A percentile compares a stretch with the other conserved stretches of the same genome.
Evolutionary conservation across 2,888 invertebrate species (phyloP).

Genomic region (Agrochola macilenta): DNA sequence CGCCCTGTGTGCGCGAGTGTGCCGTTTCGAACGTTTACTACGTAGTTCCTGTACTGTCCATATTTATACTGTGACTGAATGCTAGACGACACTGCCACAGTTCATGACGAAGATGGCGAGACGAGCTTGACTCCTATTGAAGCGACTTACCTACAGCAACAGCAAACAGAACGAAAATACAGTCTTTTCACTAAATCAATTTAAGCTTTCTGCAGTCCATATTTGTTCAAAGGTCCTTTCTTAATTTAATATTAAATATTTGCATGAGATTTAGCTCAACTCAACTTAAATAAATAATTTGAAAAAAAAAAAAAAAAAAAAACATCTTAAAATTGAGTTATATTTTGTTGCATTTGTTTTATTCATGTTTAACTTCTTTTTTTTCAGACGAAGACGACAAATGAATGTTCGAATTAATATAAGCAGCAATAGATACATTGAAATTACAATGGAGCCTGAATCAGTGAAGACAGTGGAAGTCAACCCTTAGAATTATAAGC

Average conservation of each 20-base stretch:
- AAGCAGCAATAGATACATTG: slow-evolving; percentile 71
- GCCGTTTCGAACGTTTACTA: too few relatives aligned
- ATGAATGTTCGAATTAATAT: slow-evolving; percentile 75
- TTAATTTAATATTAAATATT: background rate
- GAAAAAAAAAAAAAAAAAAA: too few relatives aligned
- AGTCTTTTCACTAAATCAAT: background rate
- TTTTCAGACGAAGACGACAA: slow-evolving; percentile 72
- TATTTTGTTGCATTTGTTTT: background rate
- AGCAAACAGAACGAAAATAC: background rate
- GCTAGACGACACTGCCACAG: background rate
- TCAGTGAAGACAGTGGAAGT: slow-evolving; percentile 87
- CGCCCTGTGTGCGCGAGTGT: too few relatives aligned
- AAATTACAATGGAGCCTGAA: slow-evolving; percentile 80
- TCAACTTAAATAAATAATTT: too few relatives aligned
- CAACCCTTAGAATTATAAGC: slow-evolving; percentile 68
- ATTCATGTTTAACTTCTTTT: background rate
- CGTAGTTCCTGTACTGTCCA: too few relatives aligned
- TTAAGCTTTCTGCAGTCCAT: background rate
- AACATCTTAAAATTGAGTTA: background rate
- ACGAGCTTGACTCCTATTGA: background rate
- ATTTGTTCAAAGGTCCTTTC: background rate
- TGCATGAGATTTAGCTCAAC: too few relatives aligned
- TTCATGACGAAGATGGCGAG: background rate
- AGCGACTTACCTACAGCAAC: background rate
- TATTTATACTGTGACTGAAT: too few relatives aligned